Base-by-base conservation (phyloP, 2,888 invertebrate genomes). In the Choreutis nemorana region DNA sequence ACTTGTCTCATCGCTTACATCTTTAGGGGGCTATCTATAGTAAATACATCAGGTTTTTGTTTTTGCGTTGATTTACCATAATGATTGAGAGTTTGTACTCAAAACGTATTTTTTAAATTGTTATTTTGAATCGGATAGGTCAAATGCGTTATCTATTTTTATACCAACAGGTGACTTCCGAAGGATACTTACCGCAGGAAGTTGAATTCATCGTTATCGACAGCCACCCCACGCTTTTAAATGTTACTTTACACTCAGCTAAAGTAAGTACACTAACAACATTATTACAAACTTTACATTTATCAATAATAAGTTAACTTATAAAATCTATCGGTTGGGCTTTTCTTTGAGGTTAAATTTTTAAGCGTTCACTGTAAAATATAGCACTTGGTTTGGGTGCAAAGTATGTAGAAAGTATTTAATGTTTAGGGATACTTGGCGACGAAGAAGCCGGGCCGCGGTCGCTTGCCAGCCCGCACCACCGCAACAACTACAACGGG, bases 181-280 rank as follows among this genome's bases (percentile, higher is more conserved):
- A 92, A 50, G 91, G 92, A 22, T 94, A 86, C 56, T 80, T 88
- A 23, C 91, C 94, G 1, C 84, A 87, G 45, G 92, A 94, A 62
- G 81, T 92, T 14, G 92, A 93, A 55, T 92, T 94, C 56, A 87
- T 89, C 66, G 91, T 94, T 5, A 87, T 90, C 26, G 91, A 93
- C 41, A 87, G 87, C 47, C 91, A 92, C 63, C 92, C 94, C 3
- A 93, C 94, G 2, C 73, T 90, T 29, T 71, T 94, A 25, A 94
- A 94, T 64, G 85, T 94, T 21, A 94, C 93, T 5, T 68, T 94
- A 40, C 86, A 87, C 53, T 85, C 87, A 28, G 84, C 87, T 20
- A 90, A 90, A 84, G 93, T 93, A 83, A 79, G 80, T 60, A 28
- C 11, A 8, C 5, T 6, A 18, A 18, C 5, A 5, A 18, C 18